phyloP scores from a whole-genome alignment of 1,140 invertebrate genomes.

The Hylyphantes graminicola region DNA sequence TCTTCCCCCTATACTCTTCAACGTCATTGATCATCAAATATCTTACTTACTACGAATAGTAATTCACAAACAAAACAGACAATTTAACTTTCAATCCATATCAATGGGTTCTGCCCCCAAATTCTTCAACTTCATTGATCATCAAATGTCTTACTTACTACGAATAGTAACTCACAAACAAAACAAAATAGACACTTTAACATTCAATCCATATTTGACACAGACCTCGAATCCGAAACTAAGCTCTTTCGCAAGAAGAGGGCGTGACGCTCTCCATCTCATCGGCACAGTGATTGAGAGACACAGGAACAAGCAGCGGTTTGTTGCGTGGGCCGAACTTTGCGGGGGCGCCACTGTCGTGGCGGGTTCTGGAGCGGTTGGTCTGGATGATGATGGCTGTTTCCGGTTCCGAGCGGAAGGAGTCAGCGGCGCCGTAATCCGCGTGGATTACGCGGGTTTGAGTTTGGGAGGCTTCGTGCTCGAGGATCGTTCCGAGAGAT shows the following conservation, averaged over 20 bases:
- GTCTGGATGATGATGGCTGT: not conserved
- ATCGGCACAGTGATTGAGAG: constrained; percentile 42
- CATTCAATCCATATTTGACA: too few relatives aligned
- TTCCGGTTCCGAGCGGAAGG: constrained; percentile 13
- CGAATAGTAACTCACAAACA: too few relatives aligned
- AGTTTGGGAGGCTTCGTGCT: constrained; percentile 17
- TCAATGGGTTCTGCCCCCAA: too few relatives aligned
- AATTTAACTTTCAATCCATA: too few relatives aligned
- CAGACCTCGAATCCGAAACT: not conserved
- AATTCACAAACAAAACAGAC: too few relatives aligned
- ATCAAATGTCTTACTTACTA: too few relatives aligned
- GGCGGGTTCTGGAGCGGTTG: not conserved
- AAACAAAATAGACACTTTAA: too few relatives aligned
- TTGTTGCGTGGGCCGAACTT: not conserved
- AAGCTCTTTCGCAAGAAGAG: constrained; percentile 47
- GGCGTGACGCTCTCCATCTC: constrained; percentile 40
- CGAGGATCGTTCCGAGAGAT: constrained; percentile 22
- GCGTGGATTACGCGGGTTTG: not conserved
- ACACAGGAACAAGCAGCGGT: constrained; percentile 11
- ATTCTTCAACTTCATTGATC: too few relatives aligned
- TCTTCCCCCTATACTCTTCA: too few relatives aligned
- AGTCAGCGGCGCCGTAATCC: constrained; percentile 28
- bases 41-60: too few relatives aligned
- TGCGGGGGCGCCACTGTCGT: constrained; percentile 17
- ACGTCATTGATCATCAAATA: too few relatives aligned